phyloP scores from a whole-genome alignment of 37 sponge, comb jelly and placozoan species.

The Diacarnus erythraeanus region DNA sequence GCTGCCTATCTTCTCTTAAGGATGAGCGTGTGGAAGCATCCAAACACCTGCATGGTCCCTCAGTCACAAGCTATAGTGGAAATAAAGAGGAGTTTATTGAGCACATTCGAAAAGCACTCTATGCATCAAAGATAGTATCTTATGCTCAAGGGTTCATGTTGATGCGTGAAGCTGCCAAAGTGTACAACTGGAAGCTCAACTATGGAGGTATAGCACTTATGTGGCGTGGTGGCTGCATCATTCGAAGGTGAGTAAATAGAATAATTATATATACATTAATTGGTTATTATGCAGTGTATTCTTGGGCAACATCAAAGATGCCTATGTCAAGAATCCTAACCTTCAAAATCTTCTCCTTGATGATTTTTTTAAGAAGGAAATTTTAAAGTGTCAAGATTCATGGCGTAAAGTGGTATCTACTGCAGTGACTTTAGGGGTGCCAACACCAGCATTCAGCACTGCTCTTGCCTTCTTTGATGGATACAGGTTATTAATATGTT shows the following conservation, averaged over 20 bases:
- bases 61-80: constrained; percentile 40
- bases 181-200: constrained; percentile 89
- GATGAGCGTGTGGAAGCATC: constrained; percentile 85
- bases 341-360: constrained; percentile 85
- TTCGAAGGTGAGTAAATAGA: constrained; percentile 64
- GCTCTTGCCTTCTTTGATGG: constrained; percentile 99
- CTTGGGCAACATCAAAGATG: constrained; percentile 97
- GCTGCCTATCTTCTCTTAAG: constrained; percentile 91
- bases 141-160: constrained; percentile 99
- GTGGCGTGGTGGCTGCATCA: constrained; percentile 99
- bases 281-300: constrained; percentile 56
- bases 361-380: constrained; percentile 91
- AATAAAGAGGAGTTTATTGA: constrained; percentile 81
- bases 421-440: constrained; percentile 87
- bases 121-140: constrained; percentile 96
- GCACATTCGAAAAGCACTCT: constrained; percentile 90
- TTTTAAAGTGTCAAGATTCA: constrained; percentile 76
- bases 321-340: constrained; percentile 91
- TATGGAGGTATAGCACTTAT: constrained; percentile 97
- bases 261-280: neutral
- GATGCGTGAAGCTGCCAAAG: constrained; percentile 88
- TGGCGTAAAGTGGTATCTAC: constrained; percentile 89
- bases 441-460: constrained; percentile 91
- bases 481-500: constrained; percentile 66
- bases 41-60: constrained; percentile 72